phyloP scores from a whole-genome alignment of 1,140 invertebrate genomes.

The Solenopsis fugax region DNA sequence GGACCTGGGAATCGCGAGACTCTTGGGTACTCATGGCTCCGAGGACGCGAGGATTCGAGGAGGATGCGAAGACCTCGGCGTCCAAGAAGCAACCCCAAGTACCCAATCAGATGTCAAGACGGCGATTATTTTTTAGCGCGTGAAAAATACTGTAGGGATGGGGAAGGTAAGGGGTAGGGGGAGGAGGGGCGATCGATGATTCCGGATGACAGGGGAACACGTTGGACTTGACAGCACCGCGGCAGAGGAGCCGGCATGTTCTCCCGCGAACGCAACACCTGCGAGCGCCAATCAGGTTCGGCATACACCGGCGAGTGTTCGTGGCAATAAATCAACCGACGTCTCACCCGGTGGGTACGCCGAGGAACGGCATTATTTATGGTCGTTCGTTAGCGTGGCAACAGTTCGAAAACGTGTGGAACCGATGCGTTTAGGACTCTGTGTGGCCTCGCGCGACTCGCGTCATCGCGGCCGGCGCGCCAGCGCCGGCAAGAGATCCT shows the following conservation, averaged over 20 bases:
- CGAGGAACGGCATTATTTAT: slow-evolving; percentile 78
- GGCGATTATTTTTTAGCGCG: slow-evolving; percentile 49
- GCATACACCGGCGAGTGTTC: slow-evolving; percentile 62
- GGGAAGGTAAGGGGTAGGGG: neutral
- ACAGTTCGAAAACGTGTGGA: slow-evolving; percentile 75
- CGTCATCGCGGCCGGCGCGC: slow-evolving; percentile 62
- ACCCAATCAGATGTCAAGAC: slow-evolving; percentile 32
- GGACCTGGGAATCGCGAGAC: neutral
- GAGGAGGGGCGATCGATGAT: slow-evolving; percentile 64
- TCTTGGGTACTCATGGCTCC: neutral
- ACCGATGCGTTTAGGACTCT: slow-evolving; percentile 72
- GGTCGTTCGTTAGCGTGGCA: slow-evolving; percentile 80
- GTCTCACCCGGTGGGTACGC: slow-evolving; percentile 74
- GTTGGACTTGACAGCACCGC: slow-evolving; percentile 67
- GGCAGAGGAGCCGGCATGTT: slow-evolving; percentile 45
- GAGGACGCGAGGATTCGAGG: neutral
- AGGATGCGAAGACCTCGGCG: neutral
- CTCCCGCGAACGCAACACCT: slow-evolving; percentile 75
- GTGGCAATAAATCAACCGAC: slow-evolving; percentile 80
- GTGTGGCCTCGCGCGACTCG: slow-evolving; percentile 70
- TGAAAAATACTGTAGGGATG: slow-evolving; percentile 48
- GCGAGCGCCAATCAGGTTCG: slow-evolving; percentile 79
- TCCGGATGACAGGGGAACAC: slow-evolving; percentile 67
- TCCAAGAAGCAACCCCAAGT: slow-evolving; percentile 15
- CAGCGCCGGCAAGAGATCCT: neutral